Base-by-base conservation (phyloP, 2,888 invertebrate species). In the Protodeltote pygarga region DNA sequence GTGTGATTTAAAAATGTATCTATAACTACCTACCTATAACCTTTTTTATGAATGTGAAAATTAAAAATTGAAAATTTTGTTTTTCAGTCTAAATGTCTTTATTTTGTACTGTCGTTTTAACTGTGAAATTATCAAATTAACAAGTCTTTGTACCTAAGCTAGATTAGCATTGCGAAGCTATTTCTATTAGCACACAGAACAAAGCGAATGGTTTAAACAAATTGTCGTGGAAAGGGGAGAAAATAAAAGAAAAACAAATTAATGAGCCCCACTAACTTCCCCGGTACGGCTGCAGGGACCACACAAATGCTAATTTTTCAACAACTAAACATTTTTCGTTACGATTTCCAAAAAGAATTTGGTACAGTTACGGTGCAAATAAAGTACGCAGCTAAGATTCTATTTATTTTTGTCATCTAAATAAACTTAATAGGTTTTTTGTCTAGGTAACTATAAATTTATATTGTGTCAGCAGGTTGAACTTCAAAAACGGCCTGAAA, bases 261-360 rank as follows among this genome's bases (percentile, higher is more conserved):
- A 77, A 76, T 67, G 75, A 58, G 58, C 50, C 59, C 45, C 48
- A 51, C 57, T 52, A 67, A 55, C 66, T 63, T 61, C 50, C 64
- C 37, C 39, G 39, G 28, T 9, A 1, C 23, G 32, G 40, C 41
- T 42, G 48, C 44, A 59, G 66, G 75, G 75, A 69, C 73, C 75
- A 75, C 73, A 76, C 74, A 75, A 81, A 87, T 86, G 87, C 80
- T 69, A 87, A 87, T 87, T 81, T 70, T 58, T 72, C 62, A 71
- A 77, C 79, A 74, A 83, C 81, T 81, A 81, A 83, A 83, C 81
- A 82, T 84, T 87, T 84, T 83, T 80, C 76, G 76, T 72, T 71
- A 68, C 69, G 66, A 73, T 76, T 79, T 76, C 61, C 50, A 59
- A 70, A 70, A 66, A 66, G 61, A 71, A 64, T 60, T 42, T n/a